Percentiles rank a stretch among this genome's conserved stretches.
Conservation (phyloP, 2,113 vertebrate genomes). For the Okapia johnstoni region DNA sequence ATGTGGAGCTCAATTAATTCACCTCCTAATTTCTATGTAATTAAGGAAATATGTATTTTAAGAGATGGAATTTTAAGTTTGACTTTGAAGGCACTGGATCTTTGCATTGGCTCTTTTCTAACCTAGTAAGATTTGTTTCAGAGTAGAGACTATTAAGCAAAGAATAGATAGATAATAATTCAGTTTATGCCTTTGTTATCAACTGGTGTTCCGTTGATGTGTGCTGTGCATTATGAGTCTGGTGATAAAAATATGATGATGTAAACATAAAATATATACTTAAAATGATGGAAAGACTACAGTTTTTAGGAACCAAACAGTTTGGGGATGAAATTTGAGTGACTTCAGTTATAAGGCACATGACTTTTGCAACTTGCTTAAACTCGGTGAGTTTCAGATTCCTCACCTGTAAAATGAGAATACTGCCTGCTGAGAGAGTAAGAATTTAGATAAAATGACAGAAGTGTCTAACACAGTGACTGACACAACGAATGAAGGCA, state of each 20-base stretch:
- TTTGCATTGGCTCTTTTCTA: not conserved
- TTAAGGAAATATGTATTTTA: not conserved
- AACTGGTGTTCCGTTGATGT: not conserved
- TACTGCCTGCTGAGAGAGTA: not conserved
- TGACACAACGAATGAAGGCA: not conserved
- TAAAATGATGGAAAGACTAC: not conserved
- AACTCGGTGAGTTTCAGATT: not conserved
- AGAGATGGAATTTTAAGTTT: not conserved
- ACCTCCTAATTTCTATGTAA: not conserved
- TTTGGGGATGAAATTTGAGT: not conserved
- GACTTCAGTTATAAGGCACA: not conserved
- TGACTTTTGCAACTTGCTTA: not conserved
- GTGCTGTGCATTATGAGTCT: not conserved
- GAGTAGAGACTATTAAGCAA: not conserved
- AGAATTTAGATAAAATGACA: not conserved
- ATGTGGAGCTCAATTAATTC: not conserved
- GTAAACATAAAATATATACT: not conserved
- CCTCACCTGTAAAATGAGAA: not conserved
- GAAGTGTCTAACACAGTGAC: not conserved
- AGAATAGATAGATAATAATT: not conserved
- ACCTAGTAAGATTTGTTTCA: not conserved
- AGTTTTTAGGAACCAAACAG: not conserved
- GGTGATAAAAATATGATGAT: not conserved
- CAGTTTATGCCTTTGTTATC: not conserved
- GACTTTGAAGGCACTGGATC: not conserved